Percentiles rank a stretch among this genome's conserved stretches.
These are phyloP conservation scores for Choristoneura rosaceana DNA, from an alignment of 2,888 invertebrate species.

Conservation along the genomic window DNA sequence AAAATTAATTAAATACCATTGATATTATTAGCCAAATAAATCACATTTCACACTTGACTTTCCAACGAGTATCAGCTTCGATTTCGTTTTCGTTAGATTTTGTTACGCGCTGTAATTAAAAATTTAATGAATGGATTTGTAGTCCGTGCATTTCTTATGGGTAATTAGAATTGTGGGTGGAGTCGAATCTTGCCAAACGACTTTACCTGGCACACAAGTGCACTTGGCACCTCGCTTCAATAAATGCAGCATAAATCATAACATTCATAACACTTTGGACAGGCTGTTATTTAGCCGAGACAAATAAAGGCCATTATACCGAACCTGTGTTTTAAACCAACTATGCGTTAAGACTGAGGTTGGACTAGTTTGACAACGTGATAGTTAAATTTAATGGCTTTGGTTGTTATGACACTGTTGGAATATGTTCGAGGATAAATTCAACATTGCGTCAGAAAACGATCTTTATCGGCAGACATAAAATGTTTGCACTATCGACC, in stretches of 20 bases:
- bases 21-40: constrained; percentile 19
- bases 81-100: constrained; percentile 31
- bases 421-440: constrained; percentile 33
- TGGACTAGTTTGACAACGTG: constrained; percentile 27
- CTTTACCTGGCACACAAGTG: constrained; percentile 59
- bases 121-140: constrained; percentile 26
- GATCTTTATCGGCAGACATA: constrained; percentile 35
- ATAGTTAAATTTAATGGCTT: constrained; percentile 40
- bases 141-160: constrained; percentile 34
- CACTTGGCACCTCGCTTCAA: constrained; percentile 62
- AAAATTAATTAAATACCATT: constrained; percentile 16
- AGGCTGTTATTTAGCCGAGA: constrained; percentile 62
- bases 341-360: constrained; percentile 29
- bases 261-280: constrained; percentile 63
- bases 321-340: constrained; percentile 36
- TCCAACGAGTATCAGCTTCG: constrained; percentile 18
- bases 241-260: constrained; percentile 68
- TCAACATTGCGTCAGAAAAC: constrained; percentile 30
- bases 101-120: constrained; percentile 14
- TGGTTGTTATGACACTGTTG: constrained; percentile 38
- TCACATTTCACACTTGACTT: constrained; percentile 34
- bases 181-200: constrained; percentile 57
- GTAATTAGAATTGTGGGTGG: constrained; percentile 42
- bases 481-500: constrained; percentile 31
- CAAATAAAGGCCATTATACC: constrained; percentile 63